Conservation (phyloP, 2,888 invertebrate species). For the Uloborus plumipes region DNA sequence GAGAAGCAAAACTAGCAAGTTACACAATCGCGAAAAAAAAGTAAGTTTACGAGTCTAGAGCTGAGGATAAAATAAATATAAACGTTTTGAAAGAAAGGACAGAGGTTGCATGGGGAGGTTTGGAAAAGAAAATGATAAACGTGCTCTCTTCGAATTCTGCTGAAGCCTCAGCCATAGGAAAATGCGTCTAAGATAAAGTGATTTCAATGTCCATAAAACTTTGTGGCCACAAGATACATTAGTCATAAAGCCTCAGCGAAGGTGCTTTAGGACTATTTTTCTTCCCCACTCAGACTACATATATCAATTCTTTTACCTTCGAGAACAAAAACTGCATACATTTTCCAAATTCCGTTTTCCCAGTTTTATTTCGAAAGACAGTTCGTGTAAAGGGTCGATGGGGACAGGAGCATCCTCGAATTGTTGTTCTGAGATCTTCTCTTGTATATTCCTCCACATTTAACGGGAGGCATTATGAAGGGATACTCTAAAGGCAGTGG, state of each 20-base stretch:
- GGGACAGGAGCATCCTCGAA: no score
- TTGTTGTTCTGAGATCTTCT: no score
- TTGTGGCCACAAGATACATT: conserved; percentile 9
- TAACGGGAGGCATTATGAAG: no score
- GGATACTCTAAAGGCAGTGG: no score
- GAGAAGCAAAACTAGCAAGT: no score
- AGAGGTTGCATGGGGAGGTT: no score
- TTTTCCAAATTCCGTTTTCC: not conserved
- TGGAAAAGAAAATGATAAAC: conserved; percentile 8
- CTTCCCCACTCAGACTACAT: not conserved
- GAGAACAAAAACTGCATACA: conserved; percentile 4
- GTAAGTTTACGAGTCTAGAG: conserved; percentile 7
- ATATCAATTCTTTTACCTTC: conserved; percentile 12
- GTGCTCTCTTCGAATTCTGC: not conserved
- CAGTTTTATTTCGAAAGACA: no score
- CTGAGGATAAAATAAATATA: not conserved
- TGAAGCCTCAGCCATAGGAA: not conserved
- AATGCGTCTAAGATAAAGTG: conserved; percentile 9
- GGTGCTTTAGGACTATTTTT: conserved; percentile 4
- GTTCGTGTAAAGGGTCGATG: no score
- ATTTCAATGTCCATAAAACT: conserved; percentile 20
- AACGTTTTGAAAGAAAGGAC: not conserved
- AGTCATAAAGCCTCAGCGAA: conserved; percentile 7
- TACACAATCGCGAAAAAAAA: no score
- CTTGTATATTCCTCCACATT: no score